Evolutionary conservation across 2,797 vertebrate species (phyloP).

Genomic region (Dicrostonyx torquatus): DNA sequence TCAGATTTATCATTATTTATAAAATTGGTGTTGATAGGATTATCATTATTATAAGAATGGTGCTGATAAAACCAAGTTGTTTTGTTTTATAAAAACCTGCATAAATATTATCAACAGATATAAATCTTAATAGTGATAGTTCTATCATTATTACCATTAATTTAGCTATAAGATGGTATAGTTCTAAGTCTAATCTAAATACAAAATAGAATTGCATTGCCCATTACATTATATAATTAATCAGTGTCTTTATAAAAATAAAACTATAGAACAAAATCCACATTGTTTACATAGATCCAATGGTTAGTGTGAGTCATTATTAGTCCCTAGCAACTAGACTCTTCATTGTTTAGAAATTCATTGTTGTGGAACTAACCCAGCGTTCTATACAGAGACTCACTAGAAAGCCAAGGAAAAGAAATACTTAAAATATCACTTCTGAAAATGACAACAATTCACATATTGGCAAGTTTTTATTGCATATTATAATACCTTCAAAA

Average conservation of each 20-base stretch:
- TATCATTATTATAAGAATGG: neutral
- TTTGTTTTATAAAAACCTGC: neutral
- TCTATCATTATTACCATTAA: neutral
- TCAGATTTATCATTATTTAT: neutral
- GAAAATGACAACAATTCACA: neutral
- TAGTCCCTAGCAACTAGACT: neutral
- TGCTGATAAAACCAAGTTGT: neutral
- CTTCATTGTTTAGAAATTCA: slow-evolving; percentile 27
- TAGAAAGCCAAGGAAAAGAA: neutral
- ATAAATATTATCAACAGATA: neutral
- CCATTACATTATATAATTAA: neutral
- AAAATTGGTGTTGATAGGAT: neutral
- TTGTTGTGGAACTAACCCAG: neutral
- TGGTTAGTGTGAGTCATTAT: neutral
- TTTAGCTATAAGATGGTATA: neutral
- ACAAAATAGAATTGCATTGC: slow-evolving; percentile 5
- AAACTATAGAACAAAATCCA: neutral
- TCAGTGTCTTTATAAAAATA: neutral
- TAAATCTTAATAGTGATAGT: slow-evolving; percentile 8
- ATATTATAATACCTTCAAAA: slow-evolving; percentile 14
- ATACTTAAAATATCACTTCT: neutral
- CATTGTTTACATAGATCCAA: neutral
- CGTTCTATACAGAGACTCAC: neutral
- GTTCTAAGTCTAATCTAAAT: neutral
- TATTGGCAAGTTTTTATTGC: neutral